Conservation (phyloP, 1,140 invertebrate genomes). For the Globodera rostochiensis region DNA sequence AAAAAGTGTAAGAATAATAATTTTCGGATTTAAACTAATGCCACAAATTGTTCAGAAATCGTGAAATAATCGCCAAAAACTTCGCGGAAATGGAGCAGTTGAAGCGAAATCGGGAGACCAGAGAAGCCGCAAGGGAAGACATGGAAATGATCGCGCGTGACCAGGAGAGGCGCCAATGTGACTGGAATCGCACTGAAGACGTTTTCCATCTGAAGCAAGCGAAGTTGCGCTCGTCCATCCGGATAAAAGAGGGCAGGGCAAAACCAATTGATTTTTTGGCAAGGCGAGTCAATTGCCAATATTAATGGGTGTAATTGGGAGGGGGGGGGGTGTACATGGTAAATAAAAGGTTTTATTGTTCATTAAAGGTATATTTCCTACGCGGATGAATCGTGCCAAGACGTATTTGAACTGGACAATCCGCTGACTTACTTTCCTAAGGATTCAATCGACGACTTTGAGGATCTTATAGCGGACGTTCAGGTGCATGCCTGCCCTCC, state of each 20-base stretch:
- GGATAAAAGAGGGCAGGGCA: conserved; percentile 88
- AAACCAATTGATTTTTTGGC: conserved; percentile 85
- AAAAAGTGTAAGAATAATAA: conserved; percentile 79
- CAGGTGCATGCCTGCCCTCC: conserved; percentile 73
- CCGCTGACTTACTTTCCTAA: conserved; percentile 83
- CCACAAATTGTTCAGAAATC: conserved; percentile 39
- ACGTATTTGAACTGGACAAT: conserved; percentile 91
- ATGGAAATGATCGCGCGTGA: conserved; percentile 81
- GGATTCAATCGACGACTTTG: conserved; percentile 85
- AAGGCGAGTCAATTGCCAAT: conserved; percentile 8
- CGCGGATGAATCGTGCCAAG: conserved; percentile 70
- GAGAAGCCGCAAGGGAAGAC: conserved; percentile 87
- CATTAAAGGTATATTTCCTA: conserved; percentile 33
- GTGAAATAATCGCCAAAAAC: conserved; percentile 52
- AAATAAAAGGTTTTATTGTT: not conserved
- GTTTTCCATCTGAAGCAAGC: conserved; percentile 67
- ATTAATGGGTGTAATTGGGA: not conserved
- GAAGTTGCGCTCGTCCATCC: conserved; percentile 78
- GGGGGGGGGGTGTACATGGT: not conserved
- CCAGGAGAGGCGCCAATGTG: conserved; percentile 89
- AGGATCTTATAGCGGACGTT: conserved; percentile 95
- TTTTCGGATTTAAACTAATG: conserved; percentile 10
- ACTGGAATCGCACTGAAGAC: conserved; percentile 90
- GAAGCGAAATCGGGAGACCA: conserved; percentile 84
- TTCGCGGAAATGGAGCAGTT: conserved; percentile 70